Evolutionary conservation across 2,113 vertebrate genomes (phyloP), one percentile per base, ranked within the genome.

Genomic region (Tonatia bakeri): DNA sequence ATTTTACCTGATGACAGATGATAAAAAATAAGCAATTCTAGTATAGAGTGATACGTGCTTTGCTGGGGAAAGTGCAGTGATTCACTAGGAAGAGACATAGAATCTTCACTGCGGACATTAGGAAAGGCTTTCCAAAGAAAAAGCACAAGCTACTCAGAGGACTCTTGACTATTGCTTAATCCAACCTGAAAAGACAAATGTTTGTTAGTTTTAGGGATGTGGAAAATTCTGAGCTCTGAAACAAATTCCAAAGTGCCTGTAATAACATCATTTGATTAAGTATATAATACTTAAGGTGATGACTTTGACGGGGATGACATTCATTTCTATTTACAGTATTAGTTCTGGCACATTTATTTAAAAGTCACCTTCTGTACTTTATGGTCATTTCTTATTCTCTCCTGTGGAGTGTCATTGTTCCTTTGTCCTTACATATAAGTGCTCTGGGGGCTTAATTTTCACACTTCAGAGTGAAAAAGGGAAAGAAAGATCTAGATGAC

Each of bases 221-320:
- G 31, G 75, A 75, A 94, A 93, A 86, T 70, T 93, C 75, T 45
- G 69, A 72, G 40, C 77, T 88, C 65, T 73, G 43, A 94, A 94
- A 80, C 54, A 97, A 36, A 91, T 88, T 70, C 50, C 16, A 9
- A 6, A 93, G 43, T 56, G 1, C 69, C n/a, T 17, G 3, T 96
- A 80, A 79, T 15, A 77, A 8, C 33, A 12, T 82, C 47, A 12
- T 54, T 92, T 70, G 75, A 85, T 59, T 80, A 86, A 82, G 67
- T 72, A 9, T 82, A 9, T 91, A 45, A 70, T 87, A 93, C 93
- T 69, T 3, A 80, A 91, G 54, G 19, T 87, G 70, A 33, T 88
- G 36, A 70, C 56, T 96, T 94, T 33, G 59, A 93, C 56, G 54
- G 10, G 19, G 20, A 40, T 28, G 79, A 4, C 38, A 65, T 73